A percentile compares a stretch with the other conserved stretches of the same genome.
phyloP scores from a whole-genome alignment of 2,113 vertebrate species.

The Oryzias curvinotus region DNA sequence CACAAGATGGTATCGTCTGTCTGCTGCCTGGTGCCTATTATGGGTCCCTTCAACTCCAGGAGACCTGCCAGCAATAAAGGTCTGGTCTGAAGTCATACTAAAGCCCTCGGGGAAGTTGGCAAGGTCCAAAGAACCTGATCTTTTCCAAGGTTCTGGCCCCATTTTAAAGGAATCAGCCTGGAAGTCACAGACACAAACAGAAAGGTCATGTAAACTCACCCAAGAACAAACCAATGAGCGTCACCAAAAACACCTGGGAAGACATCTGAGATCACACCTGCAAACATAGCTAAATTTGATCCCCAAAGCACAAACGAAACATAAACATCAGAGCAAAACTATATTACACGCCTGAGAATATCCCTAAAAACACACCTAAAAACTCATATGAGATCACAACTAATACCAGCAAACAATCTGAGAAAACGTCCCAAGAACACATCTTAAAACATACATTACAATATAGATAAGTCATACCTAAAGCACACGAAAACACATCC shows the following conservation, averaged over 20 bases:
- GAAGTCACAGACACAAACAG: slow-evolving; percentile 36
- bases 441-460: too few species aligned
- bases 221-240: not conserved
- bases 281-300: slow-evolving; percentile 67
- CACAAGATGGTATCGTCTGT: slow-evolving; percentile 53
- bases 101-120: slow-evolving; percentile 74
- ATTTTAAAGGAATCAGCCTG: slow-evolving; percentile 95
- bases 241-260: not conserved
- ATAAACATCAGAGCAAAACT: too few species aligned
- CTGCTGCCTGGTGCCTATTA: not conserved
- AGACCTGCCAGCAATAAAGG: slow-evolving; percentile 47
- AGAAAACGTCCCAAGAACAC: too few species aligned
- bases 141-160: slow-evolving; percentile 83
- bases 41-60: slow-evolving; percentile 42
- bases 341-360: too few species aligned
- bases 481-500: too few species aligned
- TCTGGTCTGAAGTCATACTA: slow-evolving; percentile 38
- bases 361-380: too few species aligned
- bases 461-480: too few species aligned
- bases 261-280: not conserved
- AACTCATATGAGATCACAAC: too few species aligned
- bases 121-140: slow-evolving; percentile 60
- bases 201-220: too few species aligned
- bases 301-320: too few species aligned
- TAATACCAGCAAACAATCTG: too few species aligned